These are phyloP conservation scores for Temnothorax longispinosus DNA, from an alignment of 1,140 invertebrate species.

Conservation along the genomic window DNA sequence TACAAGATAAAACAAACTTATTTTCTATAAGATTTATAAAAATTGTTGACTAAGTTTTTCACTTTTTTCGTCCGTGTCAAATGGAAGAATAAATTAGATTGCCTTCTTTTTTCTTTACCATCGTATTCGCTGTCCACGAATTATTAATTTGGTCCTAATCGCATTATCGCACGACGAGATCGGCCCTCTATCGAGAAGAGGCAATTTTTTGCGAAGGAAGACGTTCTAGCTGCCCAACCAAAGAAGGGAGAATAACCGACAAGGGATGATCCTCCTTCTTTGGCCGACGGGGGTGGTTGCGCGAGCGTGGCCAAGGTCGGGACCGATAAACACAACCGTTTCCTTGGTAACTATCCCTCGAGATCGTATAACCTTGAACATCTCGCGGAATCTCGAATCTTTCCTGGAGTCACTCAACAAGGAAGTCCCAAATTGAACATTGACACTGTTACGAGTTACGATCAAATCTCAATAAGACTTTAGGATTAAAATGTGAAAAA, in stretches of 20 bases:
- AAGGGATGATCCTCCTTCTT: conserved; percentile 20
- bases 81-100: not conserved
- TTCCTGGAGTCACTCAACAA: conserved; percentile 20
- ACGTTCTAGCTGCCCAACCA: not conserved
- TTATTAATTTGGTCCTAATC: conserved; percentile 38
- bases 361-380: conserved; percentile 74
- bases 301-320: conserved; percentile 82
- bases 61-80: not conserved
- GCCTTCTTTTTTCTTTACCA: not conserved
- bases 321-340: conserved; percentile 79
- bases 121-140: conserved; percentile 1
- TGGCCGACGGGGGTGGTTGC: conserved; percentile 69
- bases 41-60: not conserved
- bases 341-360: conserved; percentile 79
- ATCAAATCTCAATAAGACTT: not conserved
- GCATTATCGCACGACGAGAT: conserved; percentile 15
- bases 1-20: not conserved
- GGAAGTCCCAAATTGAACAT: not conserved
- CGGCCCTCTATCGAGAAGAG: not conserved
- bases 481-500: not conserved
- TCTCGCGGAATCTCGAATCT: conserved; percentile 62
- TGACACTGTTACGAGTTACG: not conserved
- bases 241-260: conserved; percentile 3
- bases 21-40: not conserved
- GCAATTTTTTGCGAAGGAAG: conserved; percentile 46